Conservation (phyloP, 2,797 vertebrate genomes). For the Rhynchonycteris naso region DNA sequence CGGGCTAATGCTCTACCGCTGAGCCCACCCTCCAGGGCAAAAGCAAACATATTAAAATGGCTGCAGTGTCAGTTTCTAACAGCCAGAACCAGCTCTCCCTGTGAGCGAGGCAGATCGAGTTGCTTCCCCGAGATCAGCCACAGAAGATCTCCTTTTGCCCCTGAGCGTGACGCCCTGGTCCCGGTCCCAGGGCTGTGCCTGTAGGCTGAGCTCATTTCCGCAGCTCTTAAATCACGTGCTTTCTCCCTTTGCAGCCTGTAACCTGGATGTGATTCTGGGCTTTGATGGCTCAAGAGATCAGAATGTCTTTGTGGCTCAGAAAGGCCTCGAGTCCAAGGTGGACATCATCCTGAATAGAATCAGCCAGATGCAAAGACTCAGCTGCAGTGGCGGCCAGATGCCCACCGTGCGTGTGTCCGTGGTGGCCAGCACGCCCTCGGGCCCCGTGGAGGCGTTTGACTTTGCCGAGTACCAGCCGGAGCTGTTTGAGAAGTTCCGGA, state of each 20-base stretch:
- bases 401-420: constrained; percentile 91
- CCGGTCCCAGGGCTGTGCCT: fast-evolving
- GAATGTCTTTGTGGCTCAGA: constrained; percentile 92
- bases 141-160: fast-evolving
- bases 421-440: constrained; percentile 88
- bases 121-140: not conserved
- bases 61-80: fast-evolving
- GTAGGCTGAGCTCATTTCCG: fast-evolving
- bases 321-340: constrained; percentile 90
- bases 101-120: not conserved
- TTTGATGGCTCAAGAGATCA: constrained; percentile 92
- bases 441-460: constrained; percentile 89
- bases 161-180: fast-evolving
- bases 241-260: constrained; percentile 88
- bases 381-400: constrained; percentile 89
- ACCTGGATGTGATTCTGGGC: constrained; percentile 94
- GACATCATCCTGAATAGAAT: constrained; percentile 90
- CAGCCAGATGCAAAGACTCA: constrained; percentile 91
- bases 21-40: too few species aligned
- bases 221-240: not conserved
- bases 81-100: fast-evolving
- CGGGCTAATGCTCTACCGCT: too few species aligned
- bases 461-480: constrained; percentile 89
- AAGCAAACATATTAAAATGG: not conserved
- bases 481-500: constrained; percentile 89